Conservation (phyloP, 2,113 vertebrate species). For the Mormoops blainvillei region DNA sequence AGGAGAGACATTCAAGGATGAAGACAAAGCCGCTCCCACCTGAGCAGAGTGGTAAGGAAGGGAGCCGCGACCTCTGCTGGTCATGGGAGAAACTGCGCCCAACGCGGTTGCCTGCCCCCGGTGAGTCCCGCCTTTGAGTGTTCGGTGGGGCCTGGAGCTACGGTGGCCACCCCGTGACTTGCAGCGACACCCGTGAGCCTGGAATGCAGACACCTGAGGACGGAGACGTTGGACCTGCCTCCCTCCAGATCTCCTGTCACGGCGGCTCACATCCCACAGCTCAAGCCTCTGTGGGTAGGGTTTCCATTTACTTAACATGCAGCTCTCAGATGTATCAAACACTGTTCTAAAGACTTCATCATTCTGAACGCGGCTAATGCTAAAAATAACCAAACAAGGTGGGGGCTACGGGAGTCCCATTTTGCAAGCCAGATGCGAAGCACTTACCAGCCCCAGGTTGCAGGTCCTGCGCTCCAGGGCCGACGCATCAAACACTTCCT, state of each 20-base stretch:
- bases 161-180: not conserved
- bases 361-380: not conserved
- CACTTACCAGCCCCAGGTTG: no score
- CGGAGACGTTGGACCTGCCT: rapidly evolving
- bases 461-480: not conserved
- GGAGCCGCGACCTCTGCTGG: conserved; percentile 53
- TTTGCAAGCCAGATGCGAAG: no score
- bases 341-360: rapidly evolving
- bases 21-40: not conserved
- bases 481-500: rapidly evolving
- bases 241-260: not conserved
- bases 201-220: not conserved
- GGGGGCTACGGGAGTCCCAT: rapidly evolving
- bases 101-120: rapidly evolving
- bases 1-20: not conserved
- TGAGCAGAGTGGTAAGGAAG: not conserved
- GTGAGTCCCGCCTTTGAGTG: no score
- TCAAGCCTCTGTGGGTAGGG: rapidly evolving
- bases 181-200: rapidly evolving
- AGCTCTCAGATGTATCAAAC: not conserved
- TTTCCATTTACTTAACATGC: no score
- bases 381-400: no score
- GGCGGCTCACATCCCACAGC: not conserved
- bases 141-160: not conserved
- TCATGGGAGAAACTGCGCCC: not conserved